Evolutionary conservation across 2,888 invertebrate species (phyloP).

Genomic region (Cosmorhoe ocellata): DNA sequence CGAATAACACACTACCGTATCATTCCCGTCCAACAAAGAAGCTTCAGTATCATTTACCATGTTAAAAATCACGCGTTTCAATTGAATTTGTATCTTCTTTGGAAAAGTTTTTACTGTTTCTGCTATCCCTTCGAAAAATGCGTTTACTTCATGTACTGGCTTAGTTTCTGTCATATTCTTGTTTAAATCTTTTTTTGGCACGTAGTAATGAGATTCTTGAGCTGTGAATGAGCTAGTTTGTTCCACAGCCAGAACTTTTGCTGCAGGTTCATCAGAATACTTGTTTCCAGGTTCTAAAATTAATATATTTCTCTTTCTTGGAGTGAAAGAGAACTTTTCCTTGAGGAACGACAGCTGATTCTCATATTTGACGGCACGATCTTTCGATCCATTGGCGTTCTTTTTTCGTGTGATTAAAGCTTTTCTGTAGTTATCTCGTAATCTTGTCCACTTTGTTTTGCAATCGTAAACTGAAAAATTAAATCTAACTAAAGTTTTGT

Average conservation of each 20-base stretch:
- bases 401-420: conserved; percentile 15
- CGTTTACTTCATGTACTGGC: conserved; percentile 8
- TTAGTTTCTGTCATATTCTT: background rate
- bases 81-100: conserved; percentile 11
- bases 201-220: background rate
- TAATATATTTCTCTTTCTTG: background rate
- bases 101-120: conserved; percentile 22
- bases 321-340: conserved; percentile 1
- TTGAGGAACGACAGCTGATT: conserved; percentile 18
- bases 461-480: conserved; percentile 21
- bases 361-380: conserved; percentile 20
- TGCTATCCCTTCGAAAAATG: conserved; percentile 22
- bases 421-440: conserved; percentile 24
- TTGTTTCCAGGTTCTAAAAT: background rate
- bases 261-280: background rate
- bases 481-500: no score
- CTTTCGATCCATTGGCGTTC: no score
- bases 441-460: conserved; percentile 22
- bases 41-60: conserved; percentile 18
- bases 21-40: conserved; percentile 2
- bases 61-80: conserved; percentile 17
- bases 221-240: no score
- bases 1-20: background rate
- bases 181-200: background rate
- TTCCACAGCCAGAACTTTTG: background rate